phyloP scores from a whole-genome alignment of 1,140 invertebrate species.

The Lethrus apterus region DNA sequence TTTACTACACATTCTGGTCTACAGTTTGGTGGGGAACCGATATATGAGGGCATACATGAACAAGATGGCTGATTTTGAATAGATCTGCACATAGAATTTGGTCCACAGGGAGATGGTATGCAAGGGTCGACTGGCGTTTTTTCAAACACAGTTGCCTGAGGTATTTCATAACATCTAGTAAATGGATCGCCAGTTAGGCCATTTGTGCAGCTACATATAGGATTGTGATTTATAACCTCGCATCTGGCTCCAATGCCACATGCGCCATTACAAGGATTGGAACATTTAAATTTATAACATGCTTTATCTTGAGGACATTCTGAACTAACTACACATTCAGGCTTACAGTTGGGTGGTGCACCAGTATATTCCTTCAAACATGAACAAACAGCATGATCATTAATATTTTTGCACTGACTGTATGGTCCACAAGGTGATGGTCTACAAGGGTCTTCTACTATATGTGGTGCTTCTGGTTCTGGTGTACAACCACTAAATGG shows the following conservation, averaged over 20 bases:
- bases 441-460: slow-evolving; percentile 51
- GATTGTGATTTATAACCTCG: slow-evolving; percentile 63
- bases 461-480: slow-evolving; percentile 24
- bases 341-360: slow-evolving; percentile 59
- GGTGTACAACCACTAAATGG: slow-evolving; percentile 46
- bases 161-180: slow-evolving; percentile 49
- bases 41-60: slow-evolving; percentile 64
- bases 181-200: slow-evolving; percentile 70
- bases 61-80: slow-evolving; percentile 61
- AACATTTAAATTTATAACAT: slow-evolving; percentile 65
- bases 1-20: slow-evolving; percentile 72
- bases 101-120: slow-evolving; percentile 69
- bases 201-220: slow-evolving; percentile 62
- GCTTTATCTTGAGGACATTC: slow-evolving; percentile 62
- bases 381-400: slow-evolving; percentile 55
- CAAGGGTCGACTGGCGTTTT: slow-evolving; percentile 56
- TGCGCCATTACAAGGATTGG: slow-evolving; percentile 60
- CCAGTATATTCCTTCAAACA: slow-evolving; percentile 57
- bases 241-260: slow-evolving; percentile 61
- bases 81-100: slow-evolving; percentile 61
- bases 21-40: slow-evolving; percentile 71
- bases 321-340: slow-evolving; percentile 65
- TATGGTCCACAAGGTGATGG: slow-evolving; percentile 65
- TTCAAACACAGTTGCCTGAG: too few relatives aligned
- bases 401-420: slow-evolving; percentile 53